These are phyloP conservation scores for Asobara japonica DNA, from an alignment of 1,140 invertebrate genomes.

Conservation along the genomic window DNA sequence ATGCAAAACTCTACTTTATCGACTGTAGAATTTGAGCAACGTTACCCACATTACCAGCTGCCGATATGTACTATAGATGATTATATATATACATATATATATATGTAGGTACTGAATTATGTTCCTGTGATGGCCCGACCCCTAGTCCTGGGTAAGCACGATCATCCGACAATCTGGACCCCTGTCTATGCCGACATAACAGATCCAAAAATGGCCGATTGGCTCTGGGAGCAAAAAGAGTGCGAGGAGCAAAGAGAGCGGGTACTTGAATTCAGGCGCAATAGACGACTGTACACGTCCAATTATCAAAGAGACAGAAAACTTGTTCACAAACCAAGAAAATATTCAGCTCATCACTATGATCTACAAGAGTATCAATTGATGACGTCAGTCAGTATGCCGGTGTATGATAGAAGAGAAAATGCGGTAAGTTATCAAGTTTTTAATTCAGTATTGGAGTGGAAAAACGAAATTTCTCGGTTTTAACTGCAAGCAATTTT, in stretches of 20 bases:
- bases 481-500: background rate
- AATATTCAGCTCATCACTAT: slow-evolving; percentile 35
- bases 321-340: slow-evolving; percentile 62
- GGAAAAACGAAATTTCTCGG: background rate
- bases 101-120: slow-evolving; percentile 80
- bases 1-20: too few relatives aligned
- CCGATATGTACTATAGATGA: too few relatives aligned
- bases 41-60: too few relatives aligned
- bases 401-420: slow-evolving; percentile 85
- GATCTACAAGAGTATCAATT: slow-evolving; percentile 61
- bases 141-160: slow-evolving; percentile 79
- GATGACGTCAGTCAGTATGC: slow-evolving; percentile 91
- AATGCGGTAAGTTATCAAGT: slow-evolving; percentile 73
- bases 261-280: slow-evolving; percentile 71
- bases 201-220: slow-evolving; percentile 89
- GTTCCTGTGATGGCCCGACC: slow-evolving; percentile 91
- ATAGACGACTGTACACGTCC: slow-evolving; percentile 67
- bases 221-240: slow-evolving; percentile 86
- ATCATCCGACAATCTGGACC: slow-evolving; percentile 88
- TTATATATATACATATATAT: too few relatives aligned
- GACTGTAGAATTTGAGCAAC: too few relatives aligned
- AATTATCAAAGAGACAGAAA: slow-evolving; percentile 68
- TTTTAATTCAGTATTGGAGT: background rate
- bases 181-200: slow-evolving; percentile 91
- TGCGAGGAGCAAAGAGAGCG: slow-evolving; percentile 79